A percentile compares a stretch with the other conserved stretches of the same genome.
Evolutionary conservation across 2,888 invertebrate genomes (phyloP).

Genomic region (Latrodectus hesperus): DNA sequence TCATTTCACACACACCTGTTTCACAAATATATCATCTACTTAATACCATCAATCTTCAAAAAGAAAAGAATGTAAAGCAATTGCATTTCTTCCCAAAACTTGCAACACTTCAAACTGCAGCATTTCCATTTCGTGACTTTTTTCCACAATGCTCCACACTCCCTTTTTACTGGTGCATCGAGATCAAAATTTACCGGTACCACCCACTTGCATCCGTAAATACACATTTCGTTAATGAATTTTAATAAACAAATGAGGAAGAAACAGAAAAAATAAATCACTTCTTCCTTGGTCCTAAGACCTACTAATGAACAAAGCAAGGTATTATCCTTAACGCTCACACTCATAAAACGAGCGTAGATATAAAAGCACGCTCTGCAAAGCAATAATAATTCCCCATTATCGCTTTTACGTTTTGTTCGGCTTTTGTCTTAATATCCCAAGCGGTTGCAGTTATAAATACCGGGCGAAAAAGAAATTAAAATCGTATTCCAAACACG

Average conservation of each 20-base stretch:
- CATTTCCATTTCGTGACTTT: too few species aligned
- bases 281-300: constrained; percentile 10
- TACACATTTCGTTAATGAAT: too few species aligned
- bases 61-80: too few species aligned
- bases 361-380: constrained; percentile 3
- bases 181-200: neutral
- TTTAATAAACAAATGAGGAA: neutral
- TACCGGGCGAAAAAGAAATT: constrained; percentile 61
- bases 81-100: too few species aligned
- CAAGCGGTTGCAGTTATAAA: constrained; percentile 54
- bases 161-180: neutral
- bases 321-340: constrained; percentile 6
- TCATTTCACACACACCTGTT: too few species aligned
- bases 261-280: constrained; percentile 29
- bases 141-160: neutral
- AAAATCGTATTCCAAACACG: constrained; percentile 67
- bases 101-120: too few species aligned
- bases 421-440: constrained; percentile 46
- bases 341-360: neutral
- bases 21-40: too few species aligned
- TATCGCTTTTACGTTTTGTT: constrained; percentile 50
- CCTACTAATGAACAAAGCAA: constrained; percentile 37
- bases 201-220: too few species aligned
- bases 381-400: constrained; percentile 59
- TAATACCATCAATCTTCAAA: too few species aligned